These are phyloP conservation scores for Simalia tracyae DNA, from an alignment of 2,797 vertebrate genomes.

Conservation along the genomic window DNA sequence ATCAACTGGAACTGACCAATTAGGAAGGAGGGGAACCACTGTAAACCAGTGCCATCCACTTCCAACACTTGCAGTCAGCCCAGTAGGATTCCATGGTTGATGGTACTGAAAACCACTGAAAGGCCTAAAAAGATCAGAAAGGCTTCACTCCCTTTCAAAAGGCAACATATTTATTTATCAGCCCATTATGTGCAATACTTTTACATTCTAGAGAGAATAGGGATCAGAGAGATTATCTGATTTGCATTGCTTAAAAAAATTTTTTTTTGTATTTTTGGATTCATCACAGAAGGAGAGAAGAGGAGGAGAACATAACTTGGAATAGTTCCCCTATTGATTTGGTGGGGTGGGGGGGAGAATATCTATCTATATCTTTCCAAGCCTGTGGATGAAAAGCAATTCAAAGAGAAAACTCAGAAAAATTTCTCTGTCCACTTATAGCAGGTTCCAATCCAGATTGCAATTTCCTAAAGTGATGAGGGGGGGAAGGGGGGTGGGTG, in stretches of 20 bases:
- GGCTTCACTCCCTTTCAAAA: background rate
- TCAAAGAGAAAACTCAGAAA: background rate
- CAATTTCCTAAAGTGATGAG: background rate
- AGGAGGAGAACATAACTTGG: background rate
- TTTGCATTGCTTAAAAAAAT: background rate
- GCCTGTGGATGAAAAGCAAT: background rate
- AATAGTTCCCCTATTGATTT: background rate
- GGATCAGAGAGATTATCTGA: background rate
- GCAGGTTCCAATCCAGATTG: background rate
- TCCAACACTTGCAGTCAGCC: background rate
- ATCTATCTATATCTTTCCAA: background rate
- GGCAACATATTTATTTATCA: background rate
- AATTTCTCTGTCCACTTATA: too few relatives aligned
- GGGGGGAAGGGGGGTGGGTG: fast-evolving
- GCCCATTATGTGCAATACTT: background rate
- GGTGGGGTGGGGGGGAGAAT: background rate
- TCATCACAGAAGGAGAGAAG: background rate
- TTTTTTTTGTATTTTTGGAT: background rate
- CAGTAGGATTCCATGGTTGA: background rate
- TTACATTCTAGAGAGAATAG: background rate
- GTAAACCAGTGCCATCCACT: background rate
- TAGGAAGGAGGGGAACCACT: background rate
- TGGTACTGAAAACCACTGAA: background rate
- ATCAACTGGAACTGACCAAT: background rate
- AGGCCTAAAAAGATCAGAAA: background rate